These are phyloP conservation scores for Zophobas morio DNA, from an alignment of 1,140 invertebrate species.

Conservation along the genomic window DNA sequence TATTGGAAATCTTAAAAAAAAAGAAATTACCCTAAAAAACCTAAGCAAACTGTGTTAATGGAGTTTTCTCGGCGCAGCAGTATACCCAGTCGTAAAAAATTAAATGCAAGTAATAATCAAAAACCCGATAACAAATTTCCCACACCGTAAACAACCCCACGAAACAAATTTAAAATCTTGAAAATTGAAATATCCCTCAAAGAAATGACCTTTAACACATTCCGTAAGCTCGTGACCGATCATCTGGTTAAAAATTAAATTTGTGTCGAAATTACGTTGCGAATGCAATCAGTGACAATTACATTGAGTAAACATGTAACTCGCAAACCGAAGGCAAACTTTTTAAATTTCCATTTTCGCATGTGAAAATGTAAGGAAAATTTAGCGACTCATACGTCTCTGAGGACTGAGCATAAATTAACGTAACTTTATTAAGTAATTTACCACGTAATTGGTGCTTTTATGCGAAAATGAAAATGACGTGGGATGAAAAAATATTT, in stretches of 20 bases:
- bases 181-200: too few relatives aligned
- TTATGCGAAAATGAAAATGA: conserved; percentile 43
- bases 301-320: conserved; percentile 34
- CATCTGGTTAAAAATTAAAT: conserved; percentile 12
- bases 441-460: conserved; percentile 35
- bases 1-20: too few relatives aligned
- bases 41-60: too few relatives aligned
- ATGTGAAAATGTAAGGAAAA: conserved; percentile 5
- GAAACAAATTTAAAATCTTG: too few relatives aligned
- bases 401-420: conserved; percentile 32
- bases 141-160: too few relatives aligned
- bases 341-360: conserved; percentile 36
- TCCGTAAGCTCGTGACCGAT: conserved; percentile 5
- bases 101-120: too few relatives aligned
- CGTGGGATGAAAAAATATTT: conserved; percentile 32
- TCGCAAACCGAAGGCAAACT: conserved; percentile 20
- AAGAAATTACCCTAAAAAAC: too few relatives aligned
- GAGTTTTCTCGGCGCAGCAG: too few relatives aligned
- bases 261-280: conserved; percentile 26
- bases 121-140: too few relatives aligned
- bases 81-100: too few relatives aligned
- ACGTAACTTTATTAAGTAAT: conserved; percentile 39
- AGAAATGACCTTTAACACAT: background rate
- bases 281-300: conserved; percentile 30
- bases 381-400: conserved; percentile 25